A percentile compares a stretch with the other conserved stretches of the same genome.
These are phyloP conservation scores for Morone chrysops DNA, from an alignment of 2,113 vertebrate species.

Conservation along the genomic window DNA sequence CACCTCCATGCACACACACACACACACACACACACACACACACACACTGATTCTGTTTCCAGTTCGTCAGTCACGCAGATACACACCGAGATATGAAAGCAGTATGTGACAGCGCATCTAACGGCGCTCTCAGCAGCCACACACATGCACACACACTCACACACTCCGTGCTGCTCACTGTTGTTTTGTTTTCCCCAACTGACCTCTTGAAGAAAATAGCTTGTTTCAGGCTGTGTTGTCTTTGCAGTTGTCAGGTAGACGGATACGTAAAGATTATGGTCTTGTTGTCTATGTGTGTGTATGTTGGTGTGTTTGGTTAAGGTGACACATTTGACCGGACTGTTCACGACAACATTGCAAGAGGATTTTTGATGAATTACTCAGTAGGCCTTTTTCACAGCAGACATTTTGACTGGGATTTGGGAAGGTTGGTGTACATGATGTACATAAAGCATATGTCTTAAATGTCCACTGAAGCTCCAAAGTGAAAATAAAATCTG, in stretches of 20 bases:
- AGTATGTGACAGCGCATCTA: constrained; percentile 74
- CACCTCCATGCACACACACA: constrained; percentile 16
- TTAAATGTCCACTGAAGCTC: no score
- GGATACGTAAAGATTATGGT: constrained; percentile 13
- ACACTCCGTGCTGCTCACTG: constrained; percentile 6
- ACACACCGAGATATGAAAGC: constrained; percentile 61
- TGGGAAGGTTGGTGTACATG: no score
- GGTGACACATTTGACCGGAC: constrained; percentile 12
- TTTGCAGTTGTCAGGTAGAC: constrained; percentile 39
- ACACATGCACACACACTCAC: constrained; percentile 16
- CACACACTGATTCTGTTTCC: constrained; percentile 53
- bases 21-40: constrained; percentile 26
- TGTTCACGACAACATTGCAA: neutral
- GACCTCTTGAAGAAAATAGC: constrained; percentile 71
- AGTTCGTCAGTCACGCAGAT: constrained; percentile 69
- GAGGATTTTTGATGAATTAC: neutral
- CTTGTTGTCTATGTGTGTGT: neutral
- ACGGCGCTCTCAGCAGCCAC: constrained; percentile 55
- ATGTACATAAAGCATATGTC: no score
- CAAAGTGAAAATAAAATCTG: no score
- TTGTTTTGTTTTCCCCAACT: constrained; percentile 59
- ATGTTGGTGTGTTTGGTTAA: neutral
- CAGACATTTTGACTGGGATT: neutral
- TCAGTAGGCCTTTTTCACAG: neutral
- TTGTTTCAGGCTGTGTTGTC: constrained; percentile 49